Evolutionary conservation across 2,888 invertebrate genomes (phyloP), one percentile per base, ranked within the genome.

Genomic region (Eupithecia pulchellata): DNA sequence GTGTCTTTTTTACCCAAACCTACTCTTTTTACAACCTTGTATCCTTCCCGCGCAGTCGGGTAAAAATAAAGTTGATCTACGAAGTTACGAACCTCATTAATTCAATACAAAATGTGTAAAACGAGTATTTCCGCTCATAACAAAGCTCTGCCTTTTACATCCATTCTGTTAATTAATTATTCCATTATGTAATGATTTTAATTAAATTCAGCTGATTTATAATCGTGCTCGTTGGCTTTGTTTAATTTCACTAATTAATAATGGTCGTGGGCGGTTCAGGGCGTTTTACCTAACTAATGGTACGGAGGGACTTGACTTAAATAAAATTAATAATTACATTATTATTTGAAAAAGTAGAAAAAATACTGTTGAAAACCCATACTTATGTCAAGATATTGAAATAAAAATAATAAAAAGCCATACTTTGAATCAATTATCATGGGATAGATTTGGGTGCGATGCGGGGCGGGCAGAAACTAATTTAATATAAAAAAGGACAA

Each of bases 231-330:
- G 64, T 68, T 63, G 66, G 68, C 58, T 68, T 63, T 66, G 68
- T 68, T 72, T 66, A 66, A 72, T 72, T 72, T 63, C 66, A 66
- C 66, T 72, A 66, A 72, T 68, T 68, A 72, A 72, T 66, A 68
- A 65, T 63, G 67, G 64, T 34, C 8, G 34, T 27, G 34, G 57
- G 65, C 32, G 57, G 55, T 55, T 36, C 20, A 4, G 55, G 55
- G 34, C 13, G 30, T 27, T 36, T 32, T 60, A 60, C 58, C 5
- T 60, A 4, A 60, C 58, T 58, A 58, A 32, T 52, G 52, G 39
- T n/a, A 39, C 6, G n/a, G 52, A 52, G 25, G 25, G 13, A 25
- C 52, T 3, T 52, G 2, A 20, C 1, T 42, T n/a, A 39, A 6
- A 20, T 9, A 5, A 8, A 36, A 36, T 14, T 36, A 39, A 0